A percentile compares a stretch with the other conserved stretches of the same genome.
These are phyloP conservation scores for Apodemia mormo DNA, from an alignment of 2,888 invertebrate species.

Conservation along the genomic window DNA sequence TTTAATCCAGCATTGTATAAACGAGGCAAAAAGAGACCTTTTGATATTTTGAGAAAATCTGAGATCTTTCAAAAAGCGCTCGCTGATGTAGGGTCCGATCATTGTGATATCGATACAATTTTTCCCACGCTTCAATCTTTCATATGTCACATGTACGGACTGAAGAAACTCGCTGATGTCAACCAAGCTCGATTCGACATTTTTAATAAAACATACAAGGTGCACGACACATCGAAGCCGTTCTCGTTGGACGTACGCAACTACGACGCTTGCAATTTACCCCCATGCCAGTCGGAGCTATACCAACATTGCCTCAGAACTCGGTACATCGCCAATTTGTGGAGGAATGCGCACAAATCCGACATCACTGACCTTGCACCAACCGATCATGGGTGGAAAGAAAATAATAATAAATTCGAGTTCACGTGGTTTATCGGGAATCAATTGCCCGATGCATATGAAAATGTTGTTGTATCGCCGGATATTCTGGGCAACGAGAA, in stretches of 20 bases:
- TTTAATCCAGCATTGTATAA: slow-evolving; percentile 33
- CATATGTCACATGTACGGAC: neutral
- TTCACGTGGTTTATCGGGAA: slow-evolving; percentile 27
- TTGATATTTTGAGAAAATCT: neutral
- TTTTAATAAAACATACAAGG: slow-evolving; percentile 15
- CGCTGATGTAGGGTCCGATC: neutral
- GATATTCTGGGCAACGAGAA: no score
- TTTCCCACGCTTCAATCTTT: neutral
- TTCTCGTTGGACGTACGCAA: slow-evolving; percentile 17
- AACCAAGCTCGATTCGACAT: slow-evolving; percentile 6
- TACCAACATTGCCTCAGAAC: slow-evolving; percentile 30
- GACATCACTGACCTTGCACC: slow-evolving; percentile 18
- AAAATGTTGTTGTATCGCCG: no score
- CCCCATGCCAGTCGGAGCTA: slow-evolving; percentile 29
- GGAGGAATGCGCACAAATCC: slow-evolving; percentile 28
- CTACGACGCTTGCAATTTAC: slow-evolving; percentile 22
- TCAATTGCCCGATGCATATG: slow-evolving; percentile 25
- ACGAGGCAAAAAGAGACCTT: slow-evolving; percentile 15
- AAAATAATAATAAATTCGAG: slow-evolving; percentile 18
- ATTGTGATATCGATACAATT: neutral
- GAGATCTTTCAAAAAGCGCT: neutral
- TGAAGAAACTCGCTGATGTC: neutral
- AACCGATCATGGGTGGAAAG: slow-evolving; percentile 25
- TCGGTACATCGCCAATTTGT: slow-evolving; percentile 27
- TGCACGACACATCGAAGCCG: neutral